Evolutionary conservation across 1,140 invertebrate species (phyloP).

Genomic region (Thaumatotibia leucotreta): DNA sequence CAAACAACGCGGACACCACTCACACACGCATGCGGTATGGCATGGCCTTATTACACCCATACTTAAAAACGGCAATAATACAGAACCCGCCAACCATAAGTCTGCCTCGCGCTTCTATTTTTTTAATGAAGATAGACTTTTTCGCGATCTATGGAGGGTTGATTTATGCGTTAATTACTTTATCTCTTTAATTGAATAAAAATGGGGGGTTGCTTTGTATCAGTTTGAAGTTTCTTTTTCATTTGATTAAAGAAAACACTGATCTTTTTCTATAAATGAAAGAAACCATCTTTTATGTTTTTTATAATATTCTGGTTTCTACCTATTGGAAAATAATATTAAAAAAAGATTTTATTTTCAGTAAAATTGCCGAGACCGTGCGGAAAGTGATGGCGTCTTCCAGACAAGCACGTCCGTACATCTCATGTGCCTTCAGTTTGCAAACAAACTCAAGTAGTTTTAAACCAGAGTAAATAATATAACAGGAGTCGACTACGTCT

Average conservation of each 20-base stretch:
- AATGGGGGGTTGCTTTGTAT: conserved; percentile 11
- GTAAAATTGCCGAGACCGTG: too few relatives aligned
- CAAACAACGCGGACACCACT: too few relatives aligned
- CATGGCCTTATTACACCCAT: too few relatives aligned
- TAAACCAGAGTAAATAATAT: too few relatives aligned
- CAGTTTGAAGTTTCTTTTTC: conserved; percentile 10
- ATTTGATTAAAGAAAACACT: conserved; percentile 9
- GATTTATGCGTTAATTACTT: conserved; percentile 14
- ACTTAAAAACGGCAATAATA: neutral
- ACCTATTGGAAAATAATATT: too few relatives aligned
- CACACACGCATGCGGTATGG: too few relatives aligned
- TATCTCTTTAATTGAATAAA: conserved; percentile 14
- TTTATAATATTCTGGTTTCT: neutral
- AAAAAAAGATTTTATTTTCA: too few relatives aligned
- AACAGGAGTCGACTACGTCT: too few relatives aligned
- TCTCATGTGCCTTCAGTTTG: too few relatives aligned
- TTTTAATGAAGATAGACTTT: conserved; percentile 16
- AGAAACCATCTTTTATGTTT: neutral
- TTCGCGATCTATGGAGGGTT: conserved; percentile 14
- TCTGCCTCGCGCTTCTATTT: neutral
- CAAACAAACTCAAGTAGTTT: too few relatives aligned
- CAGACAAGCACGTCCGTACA: too few relatives aligned
- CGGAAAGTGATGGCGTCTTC: too few relatives aligned
- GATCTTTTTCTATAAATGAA: neutral
- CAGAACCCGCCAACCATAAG: neutral